phyloP scores from a whole-genome alignment of 1,140 invertebrate species.

The Cepaea nemoralis region DNA sequence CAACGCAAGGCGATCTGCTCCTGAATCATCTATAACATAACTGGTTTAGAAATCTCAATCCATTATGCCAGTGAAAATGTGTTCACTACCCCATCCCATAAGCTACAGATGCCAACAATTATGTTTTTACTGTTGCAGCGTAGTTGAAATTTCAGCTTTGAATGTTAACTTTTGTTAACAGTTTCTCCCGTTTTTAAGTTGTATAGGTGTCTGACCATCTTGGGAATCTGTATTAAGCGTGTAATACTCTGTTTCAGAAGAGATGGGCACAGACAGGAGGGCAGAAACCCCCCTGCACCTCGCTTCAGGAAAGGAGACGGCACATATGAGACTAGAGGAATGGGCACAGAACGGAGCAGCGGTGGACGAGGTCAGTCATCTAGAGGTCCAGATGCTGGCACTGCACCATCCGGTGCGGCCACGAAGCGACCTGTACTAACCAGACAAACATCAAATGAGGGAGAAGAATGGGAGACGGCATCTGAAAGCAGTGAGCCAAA shows the following conservation, averaged over 20 bases:
- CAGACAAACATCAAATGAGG: conserved; percentile 73
- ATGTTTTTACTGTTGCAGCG: too few species aligned
- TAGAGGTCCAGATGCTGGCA: conserved; percentile 61
- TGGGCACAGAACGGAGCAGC: conserved; percentile 50
- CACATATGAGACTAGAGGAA: conserved; percentile 46
- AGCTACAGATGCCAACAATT: too few species aligned
- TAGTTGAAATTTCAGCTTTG: too few species aligned
- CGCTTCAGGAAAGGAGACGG: conserved; percentile 60
- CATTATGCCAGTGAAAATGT: too few species aligned
- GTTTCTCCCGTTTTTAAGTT: too few species aligned
- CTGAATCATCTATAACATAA: too few species aligned
- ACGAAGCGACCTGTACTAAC: conserved; percentile 61
- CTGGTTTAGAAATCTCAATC: too few species aligned
- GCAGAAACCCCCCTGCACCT: conserved; percentile 59
- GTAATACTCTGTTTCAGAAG: conserved; percentile 46
- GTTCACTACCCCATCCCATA: too few species aligned
- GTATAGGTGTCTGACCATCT: too few species aligned
- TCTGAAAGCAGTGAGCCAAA: conserved; percentile 75
- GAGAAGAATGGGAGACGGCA: conserved; percentile 77
- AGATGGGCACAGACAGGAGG: conserved; percentile 55
- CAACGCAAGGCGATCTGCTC: too few species aligned
- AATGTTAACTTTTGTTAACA: too few species aligned
- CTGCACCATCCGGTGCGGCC: conserved; percentile 42
- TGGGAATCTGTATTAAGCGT: too few species aligned
- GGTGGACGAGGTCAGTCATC: conserved; percentile 55